phyloP scores from a whole-genome alignment of 2,797 vertebrate species.

The Acipenser oxyrinchus region DNA sequence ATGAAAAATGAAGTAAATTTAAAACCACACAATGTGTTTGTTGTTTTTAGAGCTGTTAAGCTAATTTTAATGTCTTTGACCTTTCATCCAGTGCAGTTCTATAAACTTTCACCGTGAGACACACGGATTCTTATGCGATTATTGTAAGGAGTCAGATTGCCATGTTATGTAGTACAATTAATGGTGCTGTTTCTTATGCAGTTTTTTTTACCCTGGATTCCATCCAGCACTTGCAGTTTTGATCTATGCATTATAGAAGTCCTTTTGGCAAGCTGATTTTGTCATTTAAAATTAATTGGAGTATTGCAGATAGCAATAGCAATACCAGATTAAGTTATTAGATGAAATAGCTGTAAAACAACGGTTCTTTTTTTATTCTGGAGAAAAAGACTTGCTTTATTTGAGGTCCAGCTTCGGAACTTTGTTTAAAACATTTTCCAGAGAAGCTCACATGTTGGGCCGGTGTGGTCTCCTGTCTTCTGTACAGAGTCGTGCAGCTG shows the following conservation, averaged over 20 bases:
- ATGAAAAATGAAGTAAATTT: too few species aligned
- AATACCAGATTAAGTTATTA: conserved; percentile 1
- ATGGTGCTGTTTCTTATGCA: too few species aligned
- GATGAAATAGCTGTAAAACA: conserved; percentile 28
- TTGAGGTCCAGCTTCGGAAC: background rate
- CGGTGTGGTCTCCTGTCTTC: background rate
- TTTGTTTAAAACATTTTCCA: background rate
- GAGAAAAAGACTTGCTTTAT: conserved; percentile 16
- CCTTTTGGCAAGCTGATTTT: background rate
- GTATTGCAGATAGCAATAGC: background rate
- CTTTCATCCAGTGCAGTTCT: too few species aligned
- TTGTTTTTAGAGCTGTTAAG: too few species aligned
- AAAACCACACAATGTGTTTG: too few species aligned
- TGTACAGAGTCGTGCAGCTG: conserved; percentile 39
- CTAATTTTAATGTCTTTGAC: too few species aligned
- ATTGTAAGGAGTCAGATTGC: too few species aligned
- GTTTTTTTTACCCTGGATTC: too few species aligned
- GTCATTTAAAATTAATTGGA: background rate
- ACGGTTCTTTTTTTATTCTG: conserved; percentile 32
- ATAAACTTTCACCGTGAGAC: too few species aligned
- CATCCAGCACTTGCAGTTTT: too few species aligned
- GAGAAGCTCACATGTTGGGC: conserved; percentile 5
- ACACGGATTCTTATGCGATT: too few species aligned
- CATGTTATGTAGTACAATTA: too few species aligned
- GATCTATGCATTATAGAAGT: background rate